Base-by-base conservation (phyloP, 1,140 invertebrate species). In the Dufourea novaeangliae region DNA sequence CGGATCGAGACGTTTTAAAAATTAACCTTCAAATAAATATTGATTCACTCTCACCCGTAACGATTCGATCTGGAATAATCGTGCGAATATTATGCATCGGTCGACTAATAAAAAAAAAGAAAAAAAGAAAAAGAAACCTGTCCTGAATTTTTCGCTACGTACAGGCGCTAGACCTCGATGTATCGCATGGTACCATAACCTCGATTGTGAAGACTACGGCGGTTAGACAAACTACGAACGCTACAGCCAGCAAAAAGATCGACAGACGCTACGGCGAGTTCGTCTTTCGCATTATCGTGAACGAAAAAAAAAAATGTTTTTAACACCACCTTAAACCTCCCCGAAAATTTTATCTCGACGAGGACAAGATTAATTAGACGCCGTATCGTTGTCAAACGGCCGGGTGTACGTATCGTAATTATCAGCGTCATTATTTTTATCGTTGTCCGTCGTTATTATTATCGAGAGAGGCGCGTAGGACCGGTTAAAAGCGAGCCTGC, bases 171-270 rank as follows among this genome's bases (percentile, higher is more conserved):
- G 78, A 70, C 63, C 46, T 64, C 84, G 39, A 89, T 86, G 83
- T 87, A 83, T 86, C 81, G 70, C 86, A 69, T 80, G 84, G 87
- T 88, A 85, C 79, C 79, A 86, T 88, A 86, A 87, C 82, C 86
- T 69, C 82, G 72, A 88, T 89, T 84, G 82, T 78, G 68, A 50
- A 52, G 56, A 80, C 63, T 78, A 77, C 41, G 20, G 73, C 67
- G 68, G 54, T 81, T 74, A 79, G 72, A 66, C 27, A 2, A 27
- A n/a, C 29, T 37, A n/a, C 41, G 39, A 79, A 79, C 64, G 34
- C 50, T 12, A 52, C 50, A 8, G 22, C n/a, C 7, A 25, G 25
- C 5, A 12, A 27, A 25, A 17, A 25, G 52, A 14, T 56, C 52
- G 22, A 8, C 22, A 22, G 25, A 22, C 8, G 50, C 8, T 0